phyloP scores from a whole-genome alignment of 1,140 invertebrate genomes.

The Leptinotarsa defecta region DNA sequence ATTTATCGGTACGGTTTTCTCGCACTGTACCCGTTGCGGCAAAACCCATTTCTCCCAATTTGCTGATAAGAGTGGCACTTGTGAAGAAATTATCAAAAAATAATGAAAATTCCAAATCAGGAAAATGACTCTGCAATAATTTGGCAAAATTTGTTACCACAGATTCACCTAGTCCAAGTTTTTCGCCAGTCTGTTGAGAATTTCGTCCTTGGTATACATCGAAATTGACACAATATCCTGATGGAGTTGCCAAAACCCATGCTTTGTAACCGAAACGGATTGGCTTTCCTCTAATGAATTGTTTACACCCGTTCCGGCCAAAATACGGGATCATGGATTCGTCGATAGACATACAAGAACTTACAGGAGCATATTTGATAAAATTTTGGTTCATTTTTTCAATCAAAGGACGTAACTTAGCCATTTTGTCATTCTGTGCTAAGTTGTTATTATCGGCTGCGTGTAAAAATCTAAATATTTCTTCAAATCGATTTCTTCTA shows the following conservation, averaged over 20 bases:
- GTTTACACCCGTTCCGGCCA: neutral
- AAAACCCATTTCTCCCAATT: neutral
- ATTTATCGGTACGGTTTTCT: neutral
- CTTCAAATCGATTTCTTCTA: constrained; percentile 14
- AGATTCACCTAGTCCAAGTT: neutral
- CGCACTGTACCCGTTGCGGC: constrained; percentile 1
- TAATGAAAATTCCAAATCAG: neutral
- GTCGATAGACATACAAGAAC: neutral
- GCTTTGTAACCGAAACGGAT: neutral
- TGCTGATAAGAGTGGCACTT: neutral
- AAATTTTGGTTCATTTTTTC: constrained; percentile 11
- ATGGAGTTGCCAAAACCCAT: neutral
- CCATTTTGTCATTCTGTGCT: constrained; percentile 2
- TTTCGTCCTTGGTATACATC: constrained; percentile 14
- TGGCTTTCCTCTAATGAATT: neutral
- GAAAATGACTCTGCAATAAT: neutral
- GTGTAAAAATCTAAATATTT: constrained; percentile 16
- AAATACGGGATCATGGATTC: constrained; percentile 4
- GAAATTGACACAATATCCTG: neutral
- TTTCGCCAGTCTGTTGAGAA: neutral
- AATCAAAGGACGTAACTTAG: constrained; percentile 8
- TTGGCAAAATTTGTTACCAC: neutral
- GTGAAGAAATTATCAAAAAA: neutral
- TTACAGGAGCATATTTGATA: constrained; percentile 2
- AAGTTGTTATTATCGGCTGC: constrained; percentile 7